A percentile compares a stretch with the other conserved stretches of the same genome.
Evolutionary conservation across 1,140 invertebrate species (phyloP).

Genomic region (Antheraea mylitta): DNA sequence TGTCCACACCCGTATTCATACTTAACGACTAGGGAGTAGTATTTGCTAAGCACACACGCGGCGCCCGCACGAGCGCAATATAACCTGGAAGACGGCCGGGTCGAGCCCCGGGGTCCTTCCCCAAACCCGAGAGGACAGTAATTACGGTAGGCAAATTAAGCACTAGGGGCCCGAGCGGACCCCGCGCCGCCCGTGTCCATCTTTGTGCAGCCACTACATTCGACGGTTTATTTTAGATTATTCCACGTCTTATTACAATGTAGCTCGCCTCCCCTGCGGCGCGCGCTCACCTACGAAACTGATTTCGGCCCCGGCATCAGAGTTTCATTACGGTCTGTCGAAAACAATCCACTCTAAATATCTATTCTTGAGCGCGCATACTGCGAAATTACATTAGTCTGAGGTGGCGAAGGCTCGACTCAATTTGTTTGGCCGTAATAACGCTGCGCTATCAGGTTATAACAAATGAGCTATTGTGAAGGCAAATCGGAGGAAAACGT

Average conservation of each 20-base stretch:
- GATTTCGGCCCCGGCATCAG: conserved; percentile 72
- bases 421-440: conserved; percentile 77
- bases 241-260: conserved; percentile 77
- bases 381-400: conserved; percentile 77
- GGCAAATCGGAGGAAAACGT: conserved; percentile 68
- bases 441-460: conserved; percentile 74
- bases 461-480: conserved; percentile 76
- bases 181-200: conserved; percentile 67
- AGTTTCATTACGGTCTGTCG: conserved; percentile 78
- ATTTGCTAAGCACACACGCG: conserved; percentile 74
- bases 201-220: conserved; percentile 58
- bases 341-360: conserved; percentile 79
- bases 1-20: conserved; percentile 77
- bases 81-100: conserved; percentile 72
- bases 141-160: conserved; percentile 80
- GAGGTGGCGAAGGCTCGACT: conserved; percentile 77
- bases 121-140: conserved; percentile 75
- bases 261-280: conserved; percentile 71
- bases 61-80: conserved; percentile 71
- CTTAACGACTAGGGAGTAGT: conserved; percentile 73
- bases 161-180: conserved; percentile 63
- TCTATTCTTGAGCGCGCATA: conserved; percentile 76
- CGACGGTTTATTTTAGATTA: conserved; percentile 76
- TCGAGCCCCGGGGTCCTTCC: conserved; percentile 65
- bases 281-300: conserved; percentile 73